Conservation (phyloP, 2,113 vertebrate genomes). For the Myiagra hebetior region DNA sequence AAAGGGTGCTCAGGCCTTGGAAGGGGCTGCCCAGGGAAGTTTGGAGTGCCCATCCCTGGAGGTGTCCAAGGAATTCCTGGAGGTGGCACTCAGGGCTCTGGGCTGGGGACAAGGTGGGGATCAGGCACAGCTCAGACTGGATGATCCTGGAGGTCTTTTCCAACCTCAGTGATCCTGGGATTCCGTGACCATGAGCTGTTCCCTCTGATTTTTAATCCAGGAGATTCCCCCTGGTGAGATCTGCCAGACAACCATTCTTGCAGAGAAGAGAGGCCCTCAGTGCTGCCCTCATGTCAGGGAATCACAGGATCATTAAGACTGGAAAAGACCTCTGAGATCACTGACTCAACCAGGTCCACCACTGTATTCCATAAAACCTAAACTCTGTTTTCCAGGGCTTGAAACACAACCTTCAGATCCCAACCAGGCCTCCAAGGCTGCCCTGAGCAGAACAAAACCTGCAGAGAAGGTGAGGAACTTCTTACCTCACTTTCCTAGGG, state of each 20-base stretch:
- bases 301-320: not conserved
- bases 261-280: not conserved
- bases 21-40: not conserved
- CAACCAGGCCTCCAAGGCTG: not conserved
- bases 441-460: rapidly evolving
- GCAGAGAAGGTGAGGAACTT: not conserved
- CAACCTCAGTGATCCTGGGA: not conserved
- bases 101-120: not conserved
- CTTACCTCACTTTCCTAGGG: rapidly evolving
- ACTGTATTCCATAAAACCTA: not conserved
- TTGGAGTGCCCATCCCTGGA: not conserved
- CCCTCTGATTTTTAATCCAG: not conserved
- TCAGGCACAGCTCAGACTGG: rapidly evolving
- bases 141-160: not conserved
- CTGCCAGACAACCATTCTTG: not conserved
- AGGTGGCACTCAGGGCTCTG: rapidly evolving
- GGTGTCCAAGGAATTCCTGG: not conserved
- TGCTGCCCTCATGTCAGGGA: not conserved
- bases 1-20: not conserved
- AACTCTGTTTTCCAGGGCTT: not conserved
- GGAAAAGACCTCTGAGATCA: not conserved
- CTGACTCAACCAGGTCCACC: not conserved
- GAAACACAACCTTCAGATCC: not conserved
- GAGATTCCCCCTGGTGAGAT: not conserved
- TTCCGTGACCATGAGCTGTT: not conserved